Base-by-base conservation (phyloP, 2,888 invertebrate species). In the Ichneumoninae sp. region DNA sequence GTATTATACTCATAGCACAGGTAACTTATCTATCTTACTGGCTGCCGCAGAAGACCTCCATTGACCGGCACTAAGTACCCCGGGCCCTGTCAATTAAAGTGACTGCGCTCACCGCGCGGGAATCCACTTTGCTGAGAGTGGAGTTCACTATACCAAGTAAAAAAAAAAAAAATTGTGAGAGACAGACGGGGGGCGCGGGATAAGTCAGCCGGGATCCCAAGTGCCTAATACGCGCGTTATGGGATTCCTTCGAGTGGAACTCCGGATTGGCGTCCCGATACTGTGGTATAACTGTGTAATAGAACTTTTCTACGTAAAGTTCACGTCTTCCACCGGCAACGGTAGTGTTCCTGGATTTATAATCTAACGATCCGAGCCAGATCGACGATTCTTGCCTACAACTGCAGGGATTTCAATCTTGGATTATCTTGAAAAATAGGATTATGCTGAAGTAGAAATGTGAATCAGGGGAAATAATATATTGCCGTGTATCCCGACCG, bases 51-150 rank as follows among this genome's bases (percentile, higher is more conserved):
- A 76, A 80, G 71, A 66, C 63, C 75, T 79, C 81, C 76, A 83
- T 83, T 83, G 76, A 82, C 81, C 86, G 60, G 68, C 76, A 73
- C 76, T 76, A 81, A 76, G 80, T 83, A 76, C 73, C 86, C 71
- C 50, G 79, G 69, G 74, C 36, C 68, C 81, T 83, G 83, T 83
- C 86, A 86, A 86, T 86, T 86, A 86, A 86, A 86, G 86, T 86
- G 86, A 86, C 71, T 79, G 85, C 71, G 50, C 76, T 69, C 69
- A 44, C 65, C 70, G 40, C 47, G 68, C 78, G 76, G 68, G 65
- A 81, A 69, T 70, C 70, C 73, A 36, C 74, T 78, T 50, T 73
- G 63, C 44, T 44, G 47, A 47, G 44, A 52, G 33, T 74, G 78
- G 57, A 44, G 65, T 65, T 52, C 76, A 36, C 79, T 65, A 47